Percentiles rank a stretch among this genome's conserved stretches.
Evolutionary conservation across 2,797 vertebrate species (phyloP).

Genomic region (Thaleichthys pacificus): DNA sequence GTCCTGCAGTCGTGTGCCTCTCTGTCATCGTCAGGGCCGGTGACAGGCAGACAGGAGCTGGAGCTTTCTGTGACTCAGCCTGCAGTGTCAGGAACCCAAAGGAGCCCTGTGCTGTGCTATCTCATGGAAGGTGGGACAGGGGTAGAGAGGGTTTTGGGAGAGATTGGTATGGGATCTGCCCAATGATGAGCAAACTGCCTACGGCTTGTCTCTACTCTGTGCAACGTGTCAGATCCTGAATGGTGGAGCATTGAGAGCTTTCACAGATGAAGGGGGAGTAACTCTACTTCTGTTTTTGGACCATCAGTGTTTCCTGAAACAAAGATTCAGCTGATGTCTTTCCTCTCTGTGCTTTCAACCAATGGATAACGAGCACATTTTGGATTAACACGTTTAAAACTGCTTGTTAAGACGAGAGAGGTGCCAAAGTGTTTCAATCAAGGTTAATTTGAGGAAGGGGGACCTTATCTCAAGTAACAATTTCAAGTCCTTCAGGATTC

Average conservation of each 20-base stretch:
- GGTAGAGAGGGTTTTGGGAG: neutral
- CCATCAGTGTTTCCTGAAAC: neutral
- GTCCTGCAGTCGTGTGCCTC: constrained; percentile 51
- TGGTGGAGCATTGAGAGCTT: neutral
- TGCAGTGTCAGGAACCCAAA: constrained; percentile 15
- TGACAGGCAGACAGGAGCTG: constrained; percentile 62
- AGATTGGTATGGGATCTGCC: neutral
- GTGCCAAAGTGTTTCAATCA: constrained; percentile 37
- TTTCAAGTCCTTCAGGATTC: constrained; percentile 38
- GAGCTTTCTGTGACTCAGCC: constrained; percentile 63
- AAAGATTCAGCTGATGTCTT: neutral
- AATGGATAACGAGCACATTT: constrained; percentile 23
- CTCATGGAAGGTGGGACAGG: constrained; percentile 24
- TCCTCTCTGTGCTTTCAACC: neutral
- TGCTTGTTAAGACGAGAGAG: constrained; percentile 22
- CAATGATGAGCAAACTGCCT: constrained; percentile 13
- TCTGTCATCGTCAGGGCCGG: constrained; percentile 65
- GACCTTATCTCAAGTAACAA: constrained; percentile 25
- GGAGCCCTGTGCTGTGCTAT: constrained; percentile 47
- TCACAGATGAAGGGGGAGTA: neutral
- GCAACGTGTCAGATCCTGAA: neutral
- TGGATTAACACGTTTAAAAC: constrained; percentile 34
- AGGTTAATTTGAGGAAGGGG: constrained; percentile 6
- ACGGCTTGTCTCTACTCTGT: neutral
- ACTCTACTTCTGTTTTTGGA: neutral